Conservation (phyloP, 1,140 invertebrate genomes). For the Drosophila kohkoa region DNA sequence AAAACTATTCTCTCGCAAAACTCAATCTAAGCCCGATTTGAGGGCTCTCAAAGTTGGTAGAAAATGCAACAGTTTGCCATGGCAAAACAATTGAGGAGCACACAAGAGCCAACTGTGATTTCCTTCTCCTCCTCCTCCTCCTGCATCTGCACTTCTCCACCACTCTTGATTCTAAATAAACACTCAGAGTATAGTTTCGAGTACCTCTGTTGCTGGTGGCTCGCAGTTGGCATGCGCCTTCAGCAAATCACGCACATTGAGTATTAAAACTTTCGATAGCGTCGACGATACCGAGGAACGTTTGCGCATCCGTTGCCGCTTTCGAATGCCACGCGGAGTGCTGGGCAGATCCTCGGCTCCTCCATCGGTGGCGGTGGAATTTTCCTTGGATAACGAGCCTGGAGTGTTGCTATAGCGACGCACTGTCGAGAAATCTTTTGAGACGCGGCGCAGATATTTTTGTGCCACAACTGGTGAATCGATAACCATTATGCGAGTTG, state of each 20-base stretch:
- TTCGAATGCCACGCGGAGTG: slow-evolving; percentile 71
- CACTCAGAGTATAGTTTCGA: neutral
- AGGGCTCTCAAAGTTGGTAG: slow-evolving; percentile 15
- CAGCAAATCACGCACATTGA: slow-evolving; percentile 83
- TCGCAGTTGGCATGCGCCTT: slow-evolving; percentile 56
- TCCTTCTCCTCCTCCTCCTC: neutral
- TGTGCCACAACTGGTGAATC: slow-evolving; percentile 71
- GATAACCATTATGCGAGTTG: slow-evolving; percentile 57
- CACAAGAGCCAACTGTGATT: neutral
- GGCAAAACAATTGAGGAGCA: neutral
- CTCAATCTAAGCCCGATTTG: slow-evolving; percentile 5
- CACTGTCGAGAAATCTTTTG: slow-evolving; percentile 80
- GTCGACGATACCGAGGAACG: slow-evolving; percentile 82
- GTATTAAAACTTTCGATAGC: slow-evolving; percentile 82
- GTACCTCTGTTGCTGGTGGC: slow-evolving; percentile 59
- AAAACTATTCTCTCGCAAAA: slow-evolving; percentile 23
- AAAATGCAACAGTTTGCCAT: slow-evolving; percentile 39
- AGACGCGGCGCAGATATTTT: slow-evolving; percentile 77
- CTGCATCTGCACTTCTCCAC: no score
- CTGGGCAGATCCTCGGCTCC: slow-evolving; percentile 40
- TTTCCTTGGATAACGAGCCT: neutral
- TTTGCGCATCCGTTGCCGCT: slow-evolving; percentile 68
- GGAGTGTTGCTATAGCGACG: slow-evolving; percentile 78
- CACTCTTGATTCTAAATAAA: neutral
- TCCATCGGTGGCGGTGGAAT: slow-evolving; percentile 24